phyloP scores from a whole-genome alignment of 2,113 vertebrate genomes.

The Neofelis nebulosa region DNA sequence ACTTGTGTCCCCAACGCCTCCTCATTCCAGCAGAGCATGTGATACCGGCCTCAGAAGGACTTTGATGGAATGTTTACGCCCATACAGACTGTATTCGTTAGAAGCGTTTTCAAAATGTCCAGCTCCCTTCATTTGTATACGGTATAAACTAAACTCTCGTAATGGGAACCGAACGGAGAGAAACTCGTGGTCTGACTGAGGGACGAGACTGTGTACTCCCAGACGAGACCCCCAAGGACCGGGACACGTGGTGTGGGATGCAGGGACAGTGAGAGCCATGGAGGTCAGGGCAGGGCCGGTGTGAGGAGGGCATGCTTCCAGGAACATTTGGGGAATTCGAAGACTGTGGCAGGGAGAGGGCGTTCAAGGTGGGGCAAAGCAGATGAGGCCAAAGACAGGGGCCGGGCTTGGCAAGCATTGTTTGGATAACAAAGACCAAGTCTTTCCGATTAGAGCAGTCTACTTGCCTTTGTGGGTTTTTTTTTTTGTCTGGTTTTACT shows the following conservation, averaged over 20 bases:
- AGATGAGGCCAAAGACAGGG: neutral
- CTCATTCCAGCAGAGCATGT: fast-evolving
- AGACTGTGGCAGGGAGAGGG: fast-evolving
- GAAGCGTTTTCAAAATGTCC: neutral
- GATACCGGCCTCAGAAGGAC: fast-evolving
- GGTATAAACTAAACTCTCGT: too few relatives aligned
- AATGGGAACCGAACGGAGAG: fast-evolving
- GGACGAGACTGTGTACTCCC: neutral
- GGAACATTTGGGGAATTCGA: neutral
- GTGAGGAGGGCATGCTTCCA: fast-evolving
- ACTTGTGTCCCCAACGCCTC: neutral
- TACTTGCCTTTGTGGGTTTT: neutral
- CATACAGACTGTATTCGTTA: too few relatives aligned
- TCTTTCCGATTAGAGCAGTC: neutral
- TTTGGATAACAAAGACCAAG: fast-evolving
- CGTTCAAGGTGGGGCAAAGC: neutral
- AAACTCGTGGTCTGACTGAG: neutral
- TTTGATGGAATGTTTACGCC: fast-evolving
- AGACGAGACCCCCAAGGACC: neutral
- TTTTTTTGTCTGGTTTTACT: neutral
- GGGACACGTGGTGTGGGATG: fast-evolving
- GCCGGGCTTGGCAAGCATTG: fast-evolving
- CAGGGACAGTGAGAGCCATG: fast-evolving
- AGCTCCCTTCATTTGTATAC: too few relatives aligned
- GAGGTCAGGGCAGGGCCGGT: neutral